Evolutionary conservation across 2,797 vertebrate species (phyloP).

Genomic region (Vultur gryphus): DNA sequence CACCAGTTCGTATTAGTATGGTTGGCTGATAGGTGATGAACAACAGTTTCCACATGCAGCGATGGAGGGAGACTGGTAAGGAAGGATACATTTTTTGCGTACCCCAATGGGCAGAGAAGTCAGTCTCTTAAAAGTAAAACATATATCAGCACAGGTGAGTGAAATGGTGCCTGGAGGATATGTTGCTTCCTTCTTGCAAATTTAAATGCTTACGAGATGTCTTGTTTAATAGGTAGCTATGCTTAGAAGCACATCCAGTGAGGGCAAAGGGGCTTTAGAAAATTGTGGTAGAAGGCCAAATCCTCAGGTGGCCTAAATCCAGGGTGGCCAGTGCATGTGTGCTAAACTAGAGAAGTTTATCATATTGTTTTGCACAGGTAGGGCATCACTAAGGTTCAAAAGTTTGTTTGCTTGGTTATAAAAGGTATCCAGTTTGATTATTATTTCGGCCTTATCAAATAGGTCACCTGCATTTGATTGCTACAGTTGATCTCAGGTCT

Average conservation of each 20-base stretch:
- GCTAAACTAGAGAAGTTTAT: neutral
- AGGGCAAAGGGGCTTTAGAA: neutral
- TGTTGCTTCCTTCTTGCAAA: neutral
- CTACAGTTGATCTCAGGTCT: neutral
- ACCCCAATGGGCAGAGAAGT: neutral
- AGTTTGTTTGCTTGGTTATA: neutral
- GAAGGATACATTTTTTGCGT: neutral
- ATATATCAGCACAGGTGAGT: neutral
- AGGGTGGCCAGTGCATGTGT: neutral
- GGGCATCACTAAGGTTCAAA: neutral
- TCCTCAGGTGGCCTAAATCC: neutral
- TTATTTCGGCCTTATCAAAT: neutral
- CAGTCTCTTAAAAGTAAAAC: neutral
- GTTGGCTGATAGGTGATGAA: neutral
- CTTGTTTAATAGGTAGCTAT: neutral
- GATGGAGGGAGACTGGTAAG: neutral
- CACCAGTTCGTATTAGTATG: neutral
- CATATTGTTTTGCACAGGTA: neutral
- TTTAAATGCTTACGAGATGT: neutral
- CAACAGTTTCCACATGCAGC: neutral
- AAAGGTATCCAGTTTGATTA: neutral
- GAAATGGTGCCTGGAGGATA: neutral
- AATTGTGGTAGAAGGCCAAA: neutral
- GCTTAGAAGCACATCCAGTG: neutral
- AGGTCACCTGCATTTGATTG: neutral